Base-by-base conservation (phyloP, 2,113 vertebrate species). In the Noctilio leporinus region DNA sequence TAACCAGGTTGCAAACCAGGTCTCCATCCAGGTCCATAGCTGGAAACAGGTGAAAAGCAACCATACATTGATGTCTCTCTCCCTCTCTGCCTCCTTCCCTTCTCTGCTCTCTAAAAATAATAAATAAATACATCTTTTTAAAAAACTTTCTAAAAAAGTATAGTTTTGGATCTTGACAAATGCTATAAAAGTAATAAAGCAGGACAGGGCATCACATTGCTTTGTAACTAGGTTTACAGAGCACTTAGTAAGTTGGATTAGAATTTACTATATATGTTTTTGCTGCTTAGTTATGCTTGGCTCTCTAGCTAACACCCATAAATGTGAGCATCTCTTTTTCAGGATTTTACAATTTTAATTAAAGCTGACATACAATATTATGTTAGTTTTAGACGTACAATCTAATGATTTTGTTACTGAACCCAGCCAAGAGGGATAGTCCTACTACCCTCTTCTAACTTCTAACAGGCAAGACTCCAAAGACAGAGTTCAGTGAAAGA, bases 161-260 rank as follows among this genome's bases (percentile, higher is more conserved):
- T 24, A 53, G 47, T 35, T 70, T 47, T 70, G 16, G 49, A 57
- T 70, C 35, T 38, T 57, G 49, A 35, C 15, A 81, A 47, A 70
- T 35, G 64, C 17, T n/a, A 4, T 51, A 86, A 62, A 73, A 38
- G 30, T 35, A 69, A 55, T 45, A 75, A 55, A 89, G 47, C 12
- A 57, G 38, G 9, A 49, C 24, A 69, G 55, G 16, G 10, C 11
- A 55, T 64, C 45, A 22, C 15, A 43, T 51, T 92, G 40, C 17
- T 67, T 93, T 96, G 49, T 75, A 51, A 94, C 78, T 78, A 80
- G 10, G 35, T 80, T 94, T 87, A 53, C 35, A 69, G 22, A 72
- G 12, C 16, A 55, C 43, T 93, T 73, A 70, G 22, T 73, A 87
- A 78, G 92, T 90, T 38, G 51, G n/a, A 72, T 77, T 87, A 64